These are phyloP conservation scores for Otus scops DNA, from an alignment of 2,797 vertebrate species.

Conservation along the genomic window DNA sequence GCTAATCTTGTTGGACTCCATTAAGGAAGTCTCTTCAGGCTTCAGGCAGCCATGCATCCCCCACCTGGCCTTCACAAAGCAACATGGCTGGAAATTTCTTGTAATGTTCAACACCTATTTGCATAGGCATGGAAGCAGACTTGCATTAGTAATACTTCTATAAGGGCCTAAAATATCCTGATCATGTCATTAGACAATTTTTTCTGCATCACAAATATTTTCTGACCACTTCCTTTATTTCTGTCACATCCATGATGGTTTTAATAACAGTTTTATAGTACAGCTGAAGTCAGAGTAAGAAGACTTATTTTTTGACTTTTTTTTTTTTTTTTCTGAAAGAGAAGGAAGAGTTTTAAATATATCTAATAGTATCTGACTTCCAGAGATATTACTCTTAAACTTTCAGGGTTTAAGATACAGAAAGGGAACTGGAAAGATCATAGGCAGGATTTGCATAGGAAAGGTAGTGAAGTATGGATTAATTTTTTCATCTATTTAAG, in stretches of 20 bases:
- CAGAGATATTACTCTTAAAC: background rate
- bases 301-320: background rate
- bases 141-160: slow-evolving; percentile 31
- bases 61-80: background rate
- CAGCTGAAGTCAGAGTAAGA: background rate
- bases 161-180: background rate
- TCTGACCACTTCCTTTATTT: background rate
- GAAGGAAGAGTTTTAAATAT: background rate
- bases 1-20: slow-evolving; percentile 59
- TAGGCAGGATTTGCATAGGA: background rate
- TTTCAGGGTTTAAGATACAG: background rate
- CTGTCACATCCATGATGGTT: background rate
- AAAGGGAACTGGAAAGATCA: background rate
- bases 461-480: background rate
- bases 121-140: slow-evolving; percentile 8
- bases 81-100: slow-evolving; percentile 29
- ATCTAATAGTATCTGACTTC: background rate
- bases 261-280: background rate
- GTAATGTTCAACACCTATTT: background rate
- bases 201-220: background rate
- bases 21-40: slow-evolving; percentile 49
- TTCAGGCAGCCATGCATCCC: background rate
- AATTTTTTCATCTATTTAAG: background rate
- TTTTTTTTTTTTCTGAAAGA: background rate
- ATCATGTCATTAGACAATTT: background rate